Evolutionary conservation across 2,888 invertebrate species (phyloP).

Genomic region (Conomelus anceps): DNA sequence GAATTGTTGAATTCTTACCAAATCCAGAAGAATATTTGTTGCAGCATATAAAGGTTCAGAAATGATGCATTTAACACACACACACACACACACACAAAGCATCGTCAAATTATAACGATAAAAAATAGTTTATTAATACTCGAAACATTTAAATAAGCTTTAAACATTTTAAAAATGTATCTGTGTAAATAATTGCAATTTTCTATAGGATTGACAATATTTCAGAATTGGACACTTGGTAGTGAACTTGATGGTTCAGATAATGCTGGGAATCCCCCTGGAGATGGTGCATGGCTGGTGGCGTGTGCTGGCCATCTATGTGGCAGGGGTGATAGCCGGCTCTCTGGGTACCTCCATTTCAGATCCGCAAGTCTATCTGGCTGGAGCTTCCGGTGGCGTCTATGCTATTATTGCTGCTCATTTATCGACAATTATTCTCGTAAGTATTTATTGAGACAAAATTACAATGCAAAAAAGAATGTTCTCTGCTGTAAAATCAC

Average conservation of each 20-base stretch:
- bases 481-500: no score
- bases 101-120: no score
- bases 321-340: conserved; percentile 78
- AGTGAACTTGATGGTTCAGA: conserved; percentile 85
- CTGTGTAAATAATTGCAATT: no score
- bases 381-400: conserved; percentile 92
- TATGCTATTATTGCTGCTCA: conserved; percentile 92
- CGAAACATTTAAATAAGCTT: no score
- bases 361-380: conserved; percentile 72
- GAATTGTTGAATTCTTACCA: no score
- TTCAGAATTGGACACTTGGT: conserved; percentile 75
- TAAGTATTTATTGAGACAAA: conserved; percentile 40
- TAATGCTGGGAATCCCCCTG: conserved; percentile 86
- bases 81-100: no score
- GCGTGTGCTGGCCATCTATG: conserved; percentile 77
- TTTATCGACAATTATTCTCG: conserved; percentile 84
- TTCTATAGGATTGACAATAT: conserved; percentile 30
- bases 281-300: conserved; percentile 97
- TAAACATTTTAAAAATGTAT: no score
- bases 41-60: no score
- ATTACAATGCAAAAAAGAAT: not conserved
- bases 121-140: no score
- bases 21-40: no score
- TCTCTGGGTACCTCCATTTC: conserved; percentile 75
- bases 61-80: no score